Evolutionary conservation across 2,113 vertebrate genomes (phyloP).

Genomic region (Megaceryle torquata): DNA sequence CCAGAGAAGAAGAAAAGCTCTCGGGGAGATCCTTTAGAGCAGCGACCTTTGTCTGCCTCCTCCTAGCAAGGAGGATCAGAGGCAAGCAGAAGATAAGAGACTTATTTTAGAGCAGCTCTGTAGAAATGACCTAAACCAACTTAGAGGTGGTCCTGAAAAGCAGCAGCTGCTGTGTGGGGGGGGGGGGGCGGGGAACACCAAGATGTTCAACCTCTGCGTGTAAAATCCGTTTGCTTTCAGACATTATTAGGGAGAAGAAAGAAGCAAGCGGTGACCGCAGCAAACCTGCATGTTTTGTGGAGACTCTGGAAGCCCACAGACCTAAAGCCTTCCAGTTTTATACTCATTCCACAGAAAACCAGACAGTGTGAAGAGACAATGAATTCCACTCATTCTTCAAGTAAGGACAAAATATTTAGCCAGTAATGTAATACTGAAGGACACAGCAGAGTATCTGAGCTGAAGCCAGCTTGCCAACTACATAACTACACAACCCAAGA

Average conservation of each 20-base stretch:
- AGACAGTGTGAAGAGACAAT: neutral
- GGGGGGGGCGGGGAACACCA: too few species aligned
- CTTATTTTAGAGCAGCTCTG: neutral
- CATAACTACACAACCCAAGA: neutral
- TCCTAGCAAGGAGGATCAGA: neutral
- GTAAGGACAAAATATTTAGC: neutral
- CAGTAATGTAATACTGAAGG: neutral
- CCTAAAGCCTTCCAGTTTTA: neutral
- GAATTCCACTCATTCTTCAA: slow-evolving; percentile 27
- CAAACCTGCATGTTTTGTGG: neutral
- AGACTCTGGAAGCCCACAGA: neutral
- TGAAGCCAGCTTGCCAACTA: neutral
- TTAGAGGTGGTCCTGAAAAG: neutral
- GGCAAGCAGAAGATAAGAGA: neutral
- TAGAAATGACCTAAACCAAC: neutral
- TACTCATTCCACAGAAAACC: neutral
- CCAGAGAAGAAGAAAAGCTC: neutral
- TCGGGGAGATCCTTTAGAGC: neutral
- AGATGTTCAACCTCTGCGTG: neutral
- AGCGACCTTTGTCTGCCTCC: neutral
- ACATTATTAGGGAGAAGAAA: neutral
- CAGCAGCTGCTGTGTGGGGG: neutral
- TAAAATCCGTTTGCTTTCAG: neutral
- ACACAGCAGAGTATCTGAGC: neutral
- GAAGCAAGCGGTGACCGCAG: neutral